These are phyloP conservation scores for Rosalia funebris DNA, from an alignment of 2,888 invertebrate species.

Conservation along the genomic window DNA sequence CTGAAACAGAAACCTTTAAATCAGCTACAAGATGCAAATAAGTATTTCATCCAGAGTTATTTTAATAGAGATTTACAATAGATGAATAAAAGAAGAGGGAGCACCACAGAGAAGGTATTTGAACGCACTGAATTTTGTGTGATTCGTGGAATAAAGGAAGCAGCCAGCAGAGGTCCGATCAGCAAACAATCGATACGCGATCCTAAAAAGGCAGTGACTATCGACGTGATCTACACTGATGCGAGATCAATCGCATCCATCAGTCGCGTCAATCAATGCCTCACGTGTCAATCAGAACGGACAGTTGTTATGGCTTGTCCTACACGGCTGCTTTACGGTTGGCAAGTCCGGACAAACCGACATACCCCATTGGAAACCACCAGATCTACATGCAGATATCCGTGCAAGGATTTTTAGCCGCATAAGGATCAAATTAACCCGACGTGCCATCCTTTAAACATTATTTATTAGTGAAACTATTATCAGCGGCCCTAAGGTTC, in stretches of 20 bases:
- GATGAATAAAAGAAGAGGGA: constrained; percentile 32
- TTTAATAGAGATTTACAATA: not conserved
- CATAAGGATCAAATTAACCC: constrained; percentile 43
- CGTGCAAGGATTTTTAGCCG: constrained; percentile 37
- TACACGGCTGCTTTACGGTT: constrained; percentile 62
- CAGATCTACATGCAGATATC: constrained; percentile 47
- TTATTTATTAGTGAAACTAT: constrained; percentile 9
- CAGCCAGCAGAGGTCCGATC: constrained; percentile 29
- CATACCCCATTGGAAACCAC: constrained; percentile 32
- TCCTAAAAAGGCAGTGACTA: constrained; percentile 55
- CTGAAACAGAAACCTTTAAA: too few relatives aligned
- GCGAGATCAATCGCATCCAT: constrained; percentile 65
- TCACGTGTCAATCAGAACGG: constrained; percentile 64
- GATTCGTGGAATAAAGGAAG: constrained; percentile 36
- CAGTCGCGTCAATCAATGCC: constrained; percentile 63
- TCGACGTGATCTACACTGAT: constrained; percentile 64
- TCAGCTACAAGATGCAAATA: too few relatives aligned
- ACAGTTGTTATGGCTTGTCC: constrained; percentile 52
- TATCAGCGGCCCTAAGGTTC: too few relatives aligned
- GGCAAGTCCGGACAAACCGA: constrained; percentile 32
- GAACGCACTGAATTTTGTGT: constrained; percentile 30
- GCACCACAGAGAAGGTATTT: constrained; percentile 6
- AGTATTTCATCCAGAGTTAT: too few relatives aligned
- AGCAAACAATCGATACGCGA: constrained; percentile 50
- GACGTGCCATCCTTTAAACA: not conserved